Evolutionary conservation across 2,797 vertebrate species (phyloP).

Genomic region (Acanthurus leucopareius): DNA sequence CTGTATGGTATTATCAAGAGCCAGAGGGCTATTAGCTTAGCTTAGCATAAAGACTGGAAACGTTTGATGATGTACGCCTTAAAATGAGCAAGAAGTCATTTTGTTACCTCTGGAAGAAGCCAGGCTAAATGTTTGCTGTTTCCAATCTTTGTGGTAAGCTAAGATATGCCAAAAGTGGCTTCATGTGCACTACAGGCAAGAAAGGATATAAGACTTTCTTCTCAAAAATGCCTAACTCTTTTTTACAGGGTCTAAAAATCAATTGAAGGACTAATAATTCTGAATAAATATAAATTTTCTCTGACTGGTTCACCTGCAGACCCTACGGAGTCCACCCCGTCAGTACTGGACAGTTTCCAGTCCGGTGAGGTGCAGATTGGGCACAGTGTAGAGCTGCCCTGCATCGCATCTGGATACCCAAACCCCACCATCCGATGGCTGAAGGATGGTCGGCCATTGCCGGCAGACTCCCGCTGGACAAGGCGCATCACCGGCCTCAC

Average conservation of each 20-base stretch:
- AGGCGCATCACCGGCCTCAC: constrained; percentile 94
- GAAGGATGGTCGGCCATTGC: constrained; percentile 94
- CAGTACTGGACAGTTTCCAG: constrained; percentile 96
- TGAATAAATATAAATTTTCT: constrained; percentile 1
- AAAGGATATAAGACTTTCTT: no score
- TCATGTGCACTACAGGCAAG: no score
- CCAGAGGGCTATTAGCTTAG: background rate
- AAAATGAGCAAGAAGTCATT: no score
- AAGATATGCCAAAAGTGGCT: no score
- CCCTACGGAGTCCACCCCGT: constrained; percentile 95
- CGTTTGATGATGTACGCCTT: no score
- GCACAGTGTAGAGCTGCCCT: constrained; percentile 92
- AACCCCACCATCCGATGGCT: constrained; percentile 96
- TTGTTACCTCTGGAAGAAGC: no score
- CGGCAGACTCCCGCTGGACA: constrained; percentile 93
- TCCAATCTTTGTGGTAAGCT: no score
- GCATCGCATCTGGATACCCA: constrained; percentile 96
- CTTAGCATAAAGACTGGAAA: background rate
- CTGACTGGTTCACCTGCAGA: constrained; percentile 75
- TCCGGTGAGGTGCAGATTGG: constrained; percentile 93
- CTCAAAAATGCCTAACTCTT: no score
- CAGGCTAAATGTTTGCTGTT: no score
- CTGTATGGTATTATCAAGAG: background rate
- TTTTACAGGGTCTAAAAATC: no score
- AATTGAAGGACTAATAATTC: background rate